These are phyloP conservation scores for Gambusia yucatana DNA, from an alignment of 2,797 vertebrate genomes.

Conservation along the genomic window DNA sequence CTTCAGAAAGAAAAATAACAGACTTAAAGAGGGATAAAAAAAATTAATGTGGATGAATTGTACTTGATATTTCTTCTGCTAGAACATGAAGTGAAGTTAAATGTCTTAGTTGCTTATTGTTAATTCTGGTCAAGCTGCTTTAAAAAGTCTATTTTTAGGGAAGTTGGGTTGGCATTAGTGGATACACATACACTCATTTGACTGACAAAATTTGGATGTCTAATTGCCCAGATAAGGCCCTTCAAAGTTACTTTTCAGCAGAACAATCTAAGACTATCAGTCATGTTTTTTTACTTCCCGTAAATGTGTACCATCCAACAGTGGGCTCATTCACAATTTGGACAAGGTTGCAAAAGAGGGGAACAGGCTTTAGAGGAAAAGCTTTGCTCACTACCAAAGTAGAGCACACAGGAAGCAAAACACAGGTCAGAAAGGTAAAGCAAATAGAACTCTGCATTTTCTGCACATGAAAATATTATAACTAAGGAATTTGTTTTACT, in stretches of 20 bases:
- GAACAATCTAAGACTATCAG: not conserved
- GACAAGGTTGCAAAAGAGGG: not conserved
- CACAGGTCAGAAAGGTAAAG: not conserved
- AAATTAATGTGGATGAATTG: not conserved
- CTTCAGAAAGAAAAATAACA: not conserved
- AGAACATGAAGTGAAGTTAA: not conserved
- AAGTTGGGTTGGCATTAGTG: not conserved
- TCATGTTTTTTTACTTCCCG: not conserved
- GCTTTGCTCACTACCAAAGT: not conserved
- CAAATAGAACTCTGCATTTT: not conserved
- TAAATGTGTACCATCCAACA: not conserved
- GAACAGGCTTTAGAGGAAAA: not conserved
- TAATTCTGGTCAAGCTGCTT: not conserved
- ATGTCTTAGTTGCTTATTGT: not conserved
- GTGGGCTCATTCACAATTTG: not conserved
- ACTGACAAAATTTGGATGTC: not conserved
- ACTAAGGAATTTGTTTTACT: not conserved
- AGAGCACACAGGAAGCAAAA: not conserved
- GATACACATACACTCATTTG: not conserved
- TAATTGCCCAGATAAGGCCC: accelerated
- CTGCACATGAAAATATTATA: not conserved
- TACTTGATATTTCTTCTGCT: not conserved
- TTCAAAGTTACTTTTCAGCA: not conserved
- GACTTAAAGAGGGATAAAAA: not conserved
- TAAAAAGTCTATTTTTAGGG: not conserved